phyloP scores from a whole-genome alignment of 2,888 invertebrate genomes.

The Drosophila falleni region DNA sequence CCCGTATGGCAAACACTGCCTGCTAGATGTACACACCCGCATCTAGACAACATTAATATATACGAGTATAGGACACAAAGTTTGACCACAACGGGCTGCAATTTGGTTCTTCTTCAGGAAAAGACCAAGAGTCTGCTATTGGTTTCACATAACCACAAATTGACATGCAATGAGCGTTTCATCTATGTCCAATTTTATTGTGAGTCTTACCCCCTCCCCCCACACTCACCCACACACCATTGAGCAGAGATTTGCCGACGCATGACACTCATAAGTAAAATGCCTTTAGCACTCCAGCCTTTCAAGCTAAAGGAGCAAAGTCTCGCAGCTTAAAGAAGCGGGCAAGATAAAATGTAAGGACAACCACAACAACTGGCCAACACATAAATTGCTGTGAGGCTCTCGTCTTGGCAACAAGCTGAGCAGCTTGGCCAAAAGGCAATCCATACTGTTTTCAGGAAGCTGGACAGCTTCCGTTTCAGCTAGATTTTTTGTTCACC shows the following conservation, averaged over 20 bases:
- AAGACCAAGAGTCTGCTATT: background rate
- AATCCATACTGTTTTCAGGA: constrained; percentile 12
- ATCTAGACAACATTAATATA: constrained; percentile 66
- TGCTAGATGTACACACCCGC: constrained; percentile 49
- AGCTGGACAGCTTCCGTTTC: constrained; percentile 12
- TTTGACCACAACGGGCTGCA: constrained; percentile 34
- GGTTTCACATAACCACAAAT: constrained; percentile 60
- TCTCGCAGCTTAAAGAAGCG: constrained; percentile 39
- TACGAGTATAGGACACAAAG: constrained; percentile 31
- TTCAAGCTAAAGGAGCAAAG: background rate
- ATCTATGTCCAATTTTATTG: constrained; percentile 34
- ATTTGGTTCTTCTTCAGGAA: constrained; percentile 9
- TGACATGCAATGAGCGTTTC: constrained; percentile 66
- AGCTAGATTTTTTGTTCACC: constrained; percentile 55
- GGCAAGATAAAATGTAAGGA: constrained; percentile 14
- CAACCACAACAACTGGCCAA: constrained; percentile 27
- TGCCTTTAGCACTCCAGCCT: constrained; percentile 42
- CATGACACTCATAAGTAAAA: constrained; percentile 75
- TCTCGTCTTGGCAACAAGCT: constrained; percentile 48
- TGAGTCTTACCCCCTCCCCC: constrained; percentile 13
- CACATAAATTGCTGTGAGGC: constrained; percentile 51
- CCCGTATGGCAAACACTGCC: constrained; percentile 52
- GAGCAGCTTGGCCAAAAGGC: constrained; percentile 37
- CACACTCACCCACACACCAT: too few species aligned
- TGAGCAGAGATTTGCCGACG: constrained; percentile 66